These are phyloP conservation scores for Ceyx erithaca DNA, from an alignment of 2,797 vertebrate species.

Conservation along the genomic window DNA sequence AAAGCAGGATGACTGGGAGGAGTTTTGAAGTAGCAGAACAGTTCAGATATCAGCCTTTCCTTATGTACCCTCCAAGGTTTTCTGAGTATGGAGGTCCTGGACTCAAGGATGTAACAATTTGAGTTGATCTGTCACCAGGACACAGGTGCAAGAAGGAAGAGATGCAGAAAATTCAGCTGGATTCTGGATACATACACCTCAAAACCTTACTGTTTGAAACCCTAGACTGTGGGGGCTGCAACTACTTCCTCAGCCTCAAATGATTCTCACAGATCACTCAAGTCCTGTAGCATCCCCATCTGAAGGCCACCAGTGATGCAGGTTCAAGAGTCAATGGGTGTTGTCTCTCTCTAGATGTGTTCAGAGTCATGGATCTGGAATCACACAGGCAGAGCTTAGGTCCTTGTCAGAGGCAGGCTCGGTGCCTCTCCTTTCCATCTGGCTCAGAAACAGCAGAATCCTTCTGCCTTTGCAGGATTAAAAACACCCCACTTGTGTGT, in stretches of 20 bases:
- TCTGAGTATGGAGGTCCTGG: not conserved
- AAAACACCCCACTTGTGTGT: fast-evolving
- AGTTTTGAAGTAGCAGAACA: not conserved
- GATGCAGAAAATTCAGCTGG: not conserved
- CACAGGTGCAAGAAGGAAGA: not conserved
- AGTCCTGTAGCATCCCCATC: fast-evolving
- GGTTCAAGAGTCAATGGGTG: not conserved
- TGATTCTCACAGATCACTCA: not conserved
- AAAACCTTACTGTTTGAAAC: not conserved
- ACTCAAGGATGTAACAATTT: not conserved
- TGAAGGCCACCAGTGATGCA: not conserved
- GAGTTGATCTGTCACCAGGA: not conserved
- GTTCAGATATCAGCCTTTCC: not conserved
- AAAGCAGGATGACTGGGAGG: fast-evolving
- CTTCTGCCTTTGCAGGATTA: not conserved
- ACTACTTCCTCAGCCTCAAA: not conserved
- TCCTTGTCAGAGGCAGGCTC: not conserved
- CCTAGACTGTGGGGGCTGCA: not conserved
- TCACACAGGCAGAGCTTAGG: not conserved
- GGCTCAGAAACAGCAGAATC: not conserved
- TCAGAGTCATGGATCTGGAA: not conserved
- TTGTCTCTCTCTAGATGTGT: not conserved
- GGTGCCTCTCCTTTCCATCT: not conserved
- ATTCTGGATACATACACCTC: not conserved
- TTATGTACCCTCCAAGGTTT: fast-evolving